Conservation (phyloP, 2,113 vertebrate genomes). For the Synchiropus splendidus region DNA sequence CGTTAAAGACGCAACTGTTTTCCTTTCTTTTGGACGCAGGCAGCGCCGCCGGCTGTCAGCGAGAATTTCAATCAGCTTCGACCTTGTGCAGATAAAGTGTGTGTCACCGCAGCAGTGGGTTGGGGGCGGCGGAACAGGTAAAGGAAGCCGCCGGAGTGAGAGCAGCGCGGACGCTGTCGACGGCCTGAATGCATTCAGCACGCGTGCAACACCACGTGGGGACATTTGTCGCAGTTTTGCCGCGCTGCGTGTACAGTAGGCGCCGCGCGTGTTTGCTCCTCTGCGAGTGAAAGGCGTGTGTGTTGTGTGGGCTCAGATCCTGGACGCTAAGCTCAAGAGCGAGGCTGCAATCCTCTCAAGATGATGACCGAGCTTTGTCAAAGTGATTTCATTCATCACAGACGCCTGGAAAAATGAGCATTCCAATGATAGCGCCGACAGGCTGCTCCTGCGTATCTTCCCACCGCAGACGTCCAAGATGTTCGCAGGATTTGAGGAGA, state of each 20-base stretch:
- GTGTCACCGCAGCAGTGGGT: no score
- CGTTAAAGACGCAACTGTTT: conserved; percentile 29
- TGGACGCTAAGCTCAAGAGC: conserved; percentile 5
- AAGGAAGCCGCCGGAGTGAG: no score
- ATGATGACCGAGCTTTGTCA: conserved; percentile 56
- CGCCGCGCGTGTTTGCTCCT: conserved; percentile 9
- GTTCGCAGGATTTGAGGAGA: conserved; percentile 39
- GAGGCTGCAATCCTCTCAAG: conserved; percentile 42
- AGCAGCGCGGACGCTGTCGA: no score
- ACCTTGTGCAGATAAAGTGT: neutral
- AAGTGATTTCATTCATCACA: conserved; percentile 56
- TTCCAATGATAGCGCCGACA: conserved; percentile 59
- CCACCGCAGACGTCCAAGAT: conserved; percentile 50
- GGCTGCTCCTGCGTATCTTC: conserved; percentile 49
- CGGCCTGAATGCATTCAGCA: no score
- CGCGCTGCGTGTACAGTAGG: no score
- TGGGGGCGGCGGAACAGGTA: no score
- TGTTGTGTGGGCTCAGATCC: conserved; percentile 32
- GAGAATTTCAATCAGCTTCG: conserved; percentile 1
- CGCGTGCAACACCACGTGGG: no score
- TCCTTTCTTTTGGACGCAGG: conserved; percentile 2
- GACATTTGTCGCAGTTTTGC: no score
- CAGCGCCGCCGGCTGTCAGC: neutral
- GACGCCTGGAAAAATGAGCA: conserved; percentile 60
- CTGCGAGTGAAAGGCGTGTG: conserved; percentile 16